These are phyloP conservation scores for Harpalus rufipes DNA, from an alignment of 2,888 invertebrate species.

Conservation along the genomic window DNA sequence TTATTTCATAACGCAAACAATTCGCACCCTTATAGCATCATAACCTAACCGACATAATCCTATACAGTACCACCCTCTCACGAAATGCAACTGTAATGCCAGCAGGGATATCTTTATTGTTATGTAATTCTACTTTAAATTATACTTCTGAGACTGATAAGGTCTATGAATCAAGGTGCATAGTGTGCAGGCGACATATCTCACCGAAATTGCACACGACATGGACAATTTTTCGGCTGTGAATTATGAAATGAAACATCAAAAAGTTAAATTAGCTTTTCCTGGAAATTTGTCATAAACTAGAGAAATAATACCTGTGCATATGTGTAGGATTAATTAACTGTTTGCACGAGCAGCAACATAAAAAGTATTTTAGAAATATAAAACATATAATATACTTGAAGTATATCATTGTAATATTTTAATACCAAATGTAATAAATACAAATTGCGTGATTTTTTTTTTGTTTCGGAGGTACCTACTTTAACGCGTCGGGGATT, in stretches of 20 bases:
- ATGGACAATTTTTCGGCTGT: neutral
- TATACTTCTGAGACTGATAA: conserved; percentile 53
- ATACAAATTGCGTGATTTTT: too few relatives aligned
- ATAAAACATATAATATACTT: too few relatives aligned
- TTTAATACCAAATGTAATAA: too few relatives aligned
- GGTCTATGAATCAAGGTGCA: conserved; percentile 18
- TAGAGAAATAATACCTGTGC: neutral
- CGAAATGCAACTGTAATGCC: conserved; percentile 47
- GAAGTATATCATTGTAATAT: too few relatives aligned
- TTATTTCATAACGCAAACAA: neutral
- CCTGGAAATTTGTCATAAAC: neutral
- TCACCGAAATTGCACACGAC: neutral
- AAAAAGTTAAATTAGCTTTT: conserved; percentile 7
- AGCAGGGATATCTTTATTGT: conserved; percentile 39
- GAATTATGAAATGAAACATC: neutral
- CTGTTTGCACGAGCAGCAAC: too few relatives aligned
- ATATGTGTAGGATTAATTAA: neutral
- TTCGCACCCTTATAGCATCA: conserved; percentile 1
- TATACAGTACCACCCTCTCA: neutral
- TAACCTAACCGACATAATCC: neutral
- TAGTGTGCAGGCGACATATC: conserved; percentile 12
- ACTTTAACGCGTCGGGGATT: too few relatives aligned
- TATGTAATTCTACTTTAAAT: conserved; percentile 43
- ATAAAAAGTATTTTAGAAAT: too few relatives aligned
- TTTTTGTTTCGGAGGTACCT: too few relatives aligned